Evolutionary conservation across 2,113 vertebrate species (phyloP).

Genomic region (Festucalex cinctus): DNA sequence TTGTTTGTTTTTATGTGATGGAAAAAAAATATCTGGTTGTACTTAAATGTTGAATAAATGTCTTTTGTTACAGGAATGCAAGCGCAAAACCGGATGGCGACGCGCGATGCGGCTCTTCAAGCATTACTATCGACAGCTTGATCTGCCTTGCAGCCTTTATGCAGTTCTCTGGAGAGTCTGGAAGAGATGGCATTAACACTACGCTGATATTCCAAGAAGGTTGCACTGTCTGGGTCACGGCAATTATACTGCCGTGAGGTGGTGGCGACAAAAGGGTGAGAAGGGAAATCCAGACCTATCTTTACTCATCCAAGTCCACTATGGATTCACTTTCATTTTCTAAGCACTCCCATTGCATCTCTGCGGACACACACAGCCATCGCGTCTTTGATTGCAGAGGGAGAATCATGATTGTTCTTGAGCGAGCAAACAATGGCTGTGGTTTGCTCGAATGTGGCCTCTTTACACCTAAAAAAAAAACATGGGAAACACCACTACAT

Average conservation of each 20-base stretch:
- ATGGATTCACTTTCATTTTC: constrained; percentile 41
- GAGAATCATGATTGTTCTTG: constrained; percentile 29
- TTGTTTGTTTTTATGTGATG: neutral
- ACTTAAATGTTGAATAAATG: neutral
- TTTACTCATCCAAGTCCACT: constrained; percentile 23
- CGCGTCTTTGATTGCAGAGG: constrained; percentile 10
- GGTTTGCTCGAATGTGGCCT: constrained; percentile 8
- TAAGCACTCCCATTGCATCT: constrained; percentile 17
- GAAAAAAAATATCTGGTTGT: no score
- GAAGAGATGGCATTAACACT: constrained; percentile 25
- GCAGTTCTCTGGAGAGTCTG: constrained; percentile 26
- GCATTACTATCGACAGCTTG: constrained; percentile 25
- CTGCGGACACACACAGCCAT: constrained; percentile 9
- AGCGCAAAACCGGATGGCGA: constrained; percentile 2
- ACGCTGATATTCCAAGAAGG: constrained; percentile 48
- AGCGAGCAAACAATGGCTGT: constrained; percentile 19
- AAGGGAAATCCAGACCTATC: constrained; percentile 11
- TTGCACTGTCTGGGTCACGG: constrained; percentile 29
- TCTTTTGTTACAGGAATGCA: neutral
- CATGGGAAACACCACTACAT: neutral
- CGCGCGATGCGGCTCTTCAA: neutral
- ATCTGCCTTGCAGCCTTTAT: constrained; percentile 30
- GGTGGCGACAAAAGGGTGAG: neutral
- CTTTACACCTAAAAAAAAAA: neutral
- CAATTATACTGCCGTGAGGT: constrained; percentile 24